phyloP scores from a whole-genome alignment of 2,888 invertebrate genomes.

The Drosophila borealis region DNA sequence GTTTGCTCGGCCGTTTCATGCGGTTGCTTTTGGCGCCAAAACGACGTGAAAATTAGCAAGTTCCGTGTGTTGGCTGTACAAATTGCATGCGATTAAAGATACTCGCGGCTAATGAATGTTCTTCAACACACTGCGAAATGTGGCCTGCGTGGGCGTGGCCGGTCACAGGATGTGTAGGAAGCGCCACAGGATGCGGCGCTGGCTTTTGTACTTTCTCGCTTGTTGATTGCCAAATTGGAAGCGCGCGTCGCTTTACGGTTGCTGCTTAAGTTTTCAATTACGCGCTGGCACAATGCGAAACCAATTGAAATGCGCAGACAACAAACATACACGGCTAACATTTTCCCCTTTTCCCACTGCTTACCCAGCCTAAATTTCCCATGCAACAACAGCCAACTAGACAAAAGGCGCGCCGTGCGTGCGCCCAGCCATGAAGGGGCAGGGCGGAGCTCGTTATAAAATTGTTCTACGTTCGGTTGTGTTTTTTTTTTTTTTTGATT shows the following conservation, averaged over 20 bases:
- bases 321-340: slow-evolving; percentile 46
- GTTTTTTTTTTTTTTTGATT: slow-evolving; percentile 2
- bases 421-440: slow-evolving; percentile 63
- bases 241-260: slow-evolving; percentile 42
- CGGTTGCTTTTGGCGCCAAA: slow-evolving; percentile 38
- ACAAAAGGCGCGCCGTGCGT: slow-evolving; percentile 73
- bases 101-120: slow-evolving; percentile 79
- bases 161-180: slow-evolving; percentile 59
- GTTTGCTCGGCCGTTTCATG: slow-evolving; percentile 13
- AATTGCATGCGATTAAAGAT: slow-evolving; percentile 79
- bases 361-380: not conserved
- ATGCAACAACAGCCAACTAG: slow-evolving; percentile 31
- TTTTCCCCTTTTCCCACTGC: slow-evolving; percentile 1
- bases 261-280: slow-evolving; percentile 77
- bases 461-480: slow-evolving; percentile 30
- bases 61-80: slow-evolving; percentile 62
- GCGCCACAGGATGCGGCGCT: slow-evolving; percentile 47
- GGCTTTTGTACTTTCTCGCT: slow-evolving; percentile 39
- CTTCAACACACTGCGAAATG: slow-evolving; percentile 66
- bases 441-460: slow-evolving; percentile 32
- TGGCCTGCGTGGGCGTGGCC: slow-evolving; percentile 18
- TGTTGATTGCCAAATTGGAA: slow-evolving; percentile 68
- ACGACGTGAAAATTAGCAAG: slow-evolving; percentile 75
- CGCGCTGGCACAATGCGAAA: slow-evolving; percentile 62
- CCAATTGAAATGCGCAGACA: slow-evolving; percentile 66